Evolutionary conservation across 2,797 vertebrate species (phyloP).

Genomic region (Acanthurus lineatus): DNA sequence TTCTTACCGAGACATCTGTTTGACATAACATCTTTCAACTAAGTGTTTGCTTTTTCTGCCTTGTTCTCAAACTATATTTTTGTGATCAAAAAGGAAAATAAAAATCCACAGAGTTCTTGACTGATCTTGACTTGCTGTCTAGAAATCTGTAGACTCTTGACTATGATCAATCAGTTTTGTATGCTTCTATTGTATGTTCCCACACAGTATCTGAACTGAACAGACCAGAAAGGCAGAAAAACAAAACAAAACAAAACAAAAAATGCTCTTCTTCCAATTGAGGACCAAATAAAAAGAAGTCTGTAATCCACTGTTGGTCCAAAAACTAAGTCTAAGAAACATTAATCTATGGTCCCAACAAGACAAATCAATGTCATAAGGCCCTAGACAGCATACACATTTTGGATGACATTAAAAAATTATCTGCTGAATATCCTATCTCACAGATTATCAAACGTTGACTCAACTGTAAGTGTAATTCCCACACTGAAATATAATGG

Average conservation of each 20-base stretch:
- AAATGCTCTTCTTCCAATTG: background rate
- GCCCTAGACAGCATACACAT: background rate
- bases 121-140: background rate
- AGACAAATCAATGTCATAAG: background rate
- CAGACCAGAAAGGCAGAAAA: background rate
- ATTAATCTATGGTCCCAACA: background rate
- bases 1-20: background rate
- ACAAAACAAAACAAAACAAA: background rate
- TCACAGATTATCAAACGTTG: background rate
- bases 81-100: background rate
- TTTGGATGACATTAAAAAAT: background rate
- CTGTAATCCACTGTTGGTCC: too few relatives aligned
- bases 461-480: background rate
- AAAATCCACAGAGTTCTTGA: background rate
- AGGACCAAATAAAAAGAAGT: too few relatives aligned
- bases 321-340: too few relatives aligned
- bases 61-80: background rate
- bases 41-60: background rate
- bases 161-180: background rate
- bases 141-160: background rate
- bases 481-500: background rate
- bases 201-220: too few relatives aligned
- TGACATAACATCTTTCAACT: background rate
- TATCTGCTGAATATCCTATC: background rate
- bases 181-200: too few relatives aligned